Evolutionary conservation across 2,888 invertebrate genomes (phyloP), one percentile per base, ranked within the genome.

Genomic region (Clitarchus hookeri): DNA sequence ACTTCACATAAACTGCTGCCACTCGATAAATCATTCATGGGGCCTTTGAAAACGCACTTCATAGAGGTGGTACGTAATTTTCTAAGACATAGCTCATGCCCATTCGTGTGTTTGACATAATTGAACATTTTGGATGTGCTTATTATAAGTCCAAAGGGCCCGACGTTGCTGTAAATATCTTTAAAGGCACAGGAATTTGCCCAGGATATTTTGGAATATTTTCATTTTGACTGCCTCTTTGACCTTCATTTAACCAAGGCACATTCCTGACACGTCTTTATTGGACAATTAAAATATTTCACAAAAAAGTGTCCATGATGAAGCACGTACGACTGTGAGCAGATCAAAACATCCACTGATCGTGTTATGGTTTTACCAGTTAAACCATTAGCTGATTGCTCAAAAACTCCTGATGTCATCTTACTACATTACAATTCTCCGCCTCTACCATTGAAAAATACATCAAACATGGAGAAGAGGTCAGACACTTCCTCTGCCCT

Each of bases 141-240:
- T 90, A 90, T 87, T 89, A 82, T 89, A 89, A 88, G 86, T 86
- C 19, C 89, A 88, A 89, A 89, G 48, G 87, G 84, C 4, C 4
- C 0, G 48, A 48, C 48, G 16, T 48, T 48, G 88, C 89, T 19
- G 87, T 86, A 19, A 89, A 88, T 82, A 89, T 89, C 11, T 90
- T 90, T 54, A 54, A 65, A 36, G 65, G 4, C n/a, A 83, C 84
- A 25, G 84, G 84, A 13, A 84, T 77, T 27, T 84, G n/a, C 16
- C 65, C 84, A 54, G 54, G 4, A 1, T 84, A 19, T 9, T 11
- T 65, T 54, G 36, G 23, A 84, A 77, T 78, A 44, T 84, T 54
- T 83, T 83, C 27, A 44, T 6, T 26, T 27, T 84, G 26, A 26
- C 27, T 54, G 11, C 84, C 16, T 19, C 26, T 13, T 25, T 84